Base-by-base conservation (phyloP, 1,140 invertebrate genomes). In the Anoplophora glabripennis region DNA sequence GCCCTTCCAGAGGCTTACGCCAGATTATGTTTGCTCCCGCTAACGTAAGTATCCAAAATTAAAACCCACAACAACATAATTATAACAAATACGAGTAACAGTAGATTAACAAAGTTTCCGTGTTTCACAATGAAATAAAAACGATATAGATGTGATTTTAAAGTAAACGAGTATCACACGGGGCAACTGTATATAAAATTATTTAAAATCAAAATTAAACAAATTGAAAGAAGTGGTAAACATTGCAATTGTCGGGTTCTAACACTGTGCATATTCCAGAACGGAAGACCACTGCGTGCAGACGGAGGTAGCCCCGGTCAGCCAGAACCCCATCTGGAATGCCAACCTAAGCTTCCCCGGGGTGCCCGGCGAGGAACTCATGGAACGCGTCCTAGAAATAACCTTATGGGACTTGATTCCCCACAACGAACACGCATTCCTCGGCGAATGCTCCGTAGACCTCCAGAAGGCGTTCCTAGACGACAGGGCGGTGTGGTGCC, bases 281-380 rank as follows among this genome's bases (percentile, higher is more conserved):
- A 84, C 85, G 41, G 86, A 87, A 67, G 85, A 86, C 57, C 83
- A 80, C 53, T 83, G 86, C 11, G 79, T 88, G 49, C 89, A 90
- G 70, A 93, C 90, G 1, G 89, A 88, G 67, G 86, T 91, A 4
- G 88, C 90, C 1, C 89, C 89, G 54, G 86, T 89, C 8, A 89
- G 89, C 1, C 89, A 88, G 68, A 91, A 89, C 73, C 91, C 92
- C 7, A 88, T 92, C 44, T 94, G 91, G 92, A 93, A 94, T 70
- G 90, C 91, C 11, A 93, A 90, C n/a, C 78, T 93, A 14, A 88
- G 88, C 51, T 91, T 93, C 72, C 80, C 84, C 0, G 86, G 87
- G 17, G 83, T 92, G 12, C 84, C 85, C 33, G 88, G 86, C 1
- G 90, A 92, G 59, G 83, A 88, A 65, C 75, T 93, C 28, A 85